Evolutionary conservation across 2,888 invertebrate genomes (phyloP).

Genomic region (Harpalus rubripes): DNA sequence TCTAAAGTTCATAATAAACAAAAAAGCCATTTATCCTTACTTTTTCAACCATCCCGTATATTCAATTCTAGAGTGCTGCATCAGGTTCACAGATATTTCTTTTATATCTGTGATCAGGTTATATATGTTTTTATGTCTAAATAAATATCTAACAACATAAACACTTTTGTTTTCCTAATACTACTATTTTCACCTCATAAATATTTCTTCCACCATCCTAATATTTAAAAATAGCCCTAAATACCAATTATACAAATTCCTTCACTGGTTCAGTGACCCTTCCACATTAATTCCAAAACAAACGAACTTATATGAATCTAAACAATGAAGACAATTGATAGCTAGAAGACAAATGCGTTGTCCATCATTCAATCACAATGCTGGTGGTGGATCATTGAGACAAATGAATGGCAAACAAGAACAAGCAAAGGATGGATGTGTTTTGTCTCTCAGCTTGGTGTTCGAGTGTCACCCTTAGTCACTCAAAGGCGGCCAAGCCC

Average conservation of each 20-base stretch:
- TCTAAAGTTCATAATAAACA: no score
- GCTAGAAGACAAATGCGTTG: slow-evolving; percentile 9
- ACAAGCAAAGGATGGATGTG: slow-evolving; percentile 41
- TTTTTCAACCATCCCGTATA: no score
- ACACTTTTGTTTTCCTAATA: neutral
- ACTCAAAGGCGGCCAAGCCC: slow-evolving; percentile 32
- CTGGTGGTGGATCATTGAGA: slow-evolving; percentile 36
- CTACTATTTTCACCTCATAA: slow-evolving; percentile 11
- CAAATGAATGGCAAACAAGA: slow-evolving; percentile 48
- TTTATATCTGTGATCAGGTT: no score
- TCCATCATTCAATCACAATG: slow-evolving; percentile 51
- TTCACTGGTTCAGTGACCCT: neutral
- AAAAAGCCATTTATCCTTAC: no score
- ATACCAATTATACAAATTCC: slow-evolving; percentile 15
- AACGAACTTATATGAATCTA: neutral
- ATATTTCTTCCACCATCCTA: neutral
- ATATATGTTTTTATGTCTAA: no score
- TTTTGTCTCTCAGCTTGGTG: slow-evolving; percentile 37
- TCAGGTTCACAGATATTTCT: no score
- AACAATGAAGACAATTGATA: slow-evolving; percentile 21
- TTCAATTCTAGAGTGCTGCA: no score
- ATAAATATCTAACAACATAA: neutral
- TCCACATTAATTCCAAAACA: slow-evolving; percentile 17
- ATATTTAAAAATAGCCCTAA: neutral
- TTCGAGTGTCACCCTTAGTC: slow-evolving; percentile 55